Percentiles rank a stretch among this genome's conserved stretches.
Evolutionary conservation across 2,797 vertebrate species (phyloP).

Genomic region (Tauraco hartlaubi): DNA sequence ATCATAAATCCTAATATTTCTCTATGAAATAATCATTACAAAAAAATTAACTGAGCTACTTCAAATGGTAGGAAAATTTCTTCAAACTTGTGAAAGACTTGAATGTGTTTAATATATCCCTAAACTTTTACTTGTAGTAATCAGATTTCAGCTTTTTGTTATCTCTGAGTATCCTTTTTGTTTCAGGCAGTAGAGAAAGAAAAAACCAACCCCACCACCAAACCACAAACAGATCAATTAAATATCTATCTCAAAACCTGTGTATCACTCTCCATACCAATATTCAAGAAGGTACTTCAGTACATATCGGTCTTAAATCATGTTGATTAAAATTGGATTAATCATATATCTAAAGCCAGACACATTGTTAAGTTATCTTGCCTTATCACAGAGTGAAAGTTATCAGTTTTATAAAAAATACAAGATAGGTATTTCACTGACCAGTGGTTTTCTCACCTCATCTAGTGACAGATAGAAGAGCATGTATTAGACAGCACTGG

Average conservation of each 20-base stretch:
- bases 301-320: conserved; percentile 10
- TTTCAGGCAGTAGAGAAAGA: background rate
- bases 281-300: conserved; percentile 23
- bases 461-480: conserved; percentile 10
- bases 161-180: background rate
- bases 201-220: background rate
- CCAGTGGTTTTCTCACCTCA: conserved; percentile 54
- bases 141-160: background rate
- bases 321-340: conserved; percentile 48
- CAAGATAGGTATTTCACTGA: conserved; percentile 50
- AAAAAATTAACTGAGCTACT: background rate
- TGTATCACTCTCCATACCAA: background rate
- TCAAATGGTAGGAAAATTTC: background rate
- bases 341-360: conserved; percentile 9
- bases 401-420: background rate
- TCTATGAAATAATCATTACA: background rate
- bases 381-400: background rate
- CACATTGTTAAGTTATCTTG: conserved; percentile 16
- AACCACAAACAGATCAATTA: background rate
- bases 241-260: background rate
- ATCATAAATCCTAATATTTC: background rate
- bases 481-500: conserved; percentile 12
- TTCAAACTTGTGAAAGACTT: background rate
- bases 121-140: background rate
- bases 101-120: background rate